phyloP scores from a whole-genome alignment of 2,888 invertebrate genomes.

The Agonum fuliginosum region DNA sequence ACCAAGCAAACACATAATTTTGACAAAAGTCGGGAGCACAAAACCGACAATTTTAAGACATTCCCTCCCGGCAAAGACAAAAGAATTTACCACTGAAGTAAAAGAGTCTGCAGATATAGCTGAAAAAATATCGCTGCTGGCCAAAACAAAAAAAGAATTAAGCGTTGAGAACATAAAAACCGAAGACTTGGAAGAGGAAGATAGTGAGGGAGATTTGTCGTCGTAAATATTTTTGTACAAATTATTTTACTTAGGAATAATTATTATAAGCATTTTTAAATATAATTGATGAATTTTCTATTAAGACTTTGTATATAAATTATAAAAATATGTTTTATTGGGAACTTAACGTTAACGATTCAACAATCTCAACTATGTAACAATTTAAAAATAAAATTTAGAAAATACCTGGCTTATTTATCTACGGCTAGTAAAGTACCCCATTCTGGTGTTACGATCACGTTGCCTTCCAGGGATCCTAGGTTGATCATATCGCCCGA shows the following conservation, averaged over 20 bases:
- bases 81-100: conserved; percentile 32
- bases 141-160: conserved; percentile 32
- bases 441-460: conserved; percentile 78
- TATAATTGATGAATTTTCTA: neutral
- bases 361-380: conserved; percentile 4
- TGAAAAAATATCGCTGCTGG: conserved; percentile 10
- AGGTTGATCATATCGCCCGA: conserved; percentile 77
- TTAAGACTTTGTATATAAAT: neutral
- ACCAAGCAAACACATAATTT: conserved; percentile 25
- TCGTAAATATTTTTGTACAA: neutral
- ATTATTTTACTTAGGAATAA: neutral
- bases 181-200: neutral
- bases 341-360: neutral
- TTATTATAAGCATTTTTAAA: neutral
- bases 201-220: neutral
- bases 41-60: conserved; percentile 41
- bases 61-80: conserved; percentile 16
- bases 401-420: conserved; percentile 6
- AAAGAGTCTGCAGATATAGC: neutral
- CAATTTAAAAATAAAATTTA: conserved; percentile 4
- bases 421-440: conserved; percentile 66
- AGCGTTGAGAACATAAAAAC: neutral
- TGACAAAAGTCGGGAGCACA: conserved; percentile 25
- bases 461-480: conserved; percentile 76
- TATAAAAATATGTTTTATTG: conserved; percentile 12